Evolutionary conservation across 2,113 vertebrate genomes (phyloP).

Genomic region (Anolis carolinensis): DNA sequence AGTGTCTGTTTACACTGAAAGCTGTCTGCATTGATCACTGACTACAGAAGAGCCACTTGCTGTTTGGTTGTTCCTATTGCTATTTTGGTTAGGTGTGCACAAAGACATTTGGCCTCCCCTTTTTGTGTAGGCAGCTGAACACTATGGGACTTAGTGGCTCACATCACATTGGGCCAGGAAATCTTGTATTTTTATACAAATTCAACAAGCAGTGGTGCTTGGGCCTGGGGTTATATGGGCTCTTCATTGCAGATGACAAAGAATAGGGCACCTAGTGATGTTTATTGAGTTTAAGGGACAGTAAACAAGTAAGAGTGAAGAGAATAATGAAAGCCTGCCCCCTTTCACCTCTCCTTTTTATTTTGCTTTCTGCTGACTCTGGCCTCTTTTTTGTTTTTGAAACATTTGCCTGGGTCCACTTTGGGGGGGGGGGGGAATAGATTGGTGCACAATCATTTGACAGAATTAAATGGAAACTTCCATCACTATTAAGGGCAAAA

Average conservation of each 20-base stretch:
- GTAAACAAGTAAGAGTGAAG: background rate
- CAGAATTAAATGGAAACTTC: too few species aligned
- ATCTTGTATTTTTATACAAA: conserved; percentile 46
- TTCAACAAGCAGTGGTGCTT: conserved; percentile 30
- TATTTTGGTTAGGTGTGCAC: background rate
- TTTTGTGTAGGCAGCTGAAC: background rate
- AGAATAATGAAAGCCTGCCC: background rate
- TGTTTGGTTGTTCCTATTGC: conserved; percentile 38
- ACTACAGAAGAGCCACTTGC: conserved; percentile 36
- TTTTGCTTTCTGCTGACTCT: background rate
- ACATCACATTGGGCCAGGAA: conserved; percentile 12
- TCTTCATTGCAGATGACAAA: background rate
- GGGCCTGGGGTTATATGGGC: background rate
- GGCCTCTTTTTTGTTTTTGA: background rate
- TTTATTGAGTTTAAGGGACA: background rate
- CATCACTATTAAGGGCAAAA: too few species aligned
- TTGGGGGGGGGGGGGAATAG: too few species aligned
- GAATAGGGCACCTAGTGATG: background rate
- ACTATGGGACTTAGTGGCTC: background rate
- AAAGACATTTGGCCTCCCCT: background rate
- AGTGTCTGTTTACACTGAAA: conserved; percentile 7
- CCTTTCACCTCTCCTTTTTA: background rate
- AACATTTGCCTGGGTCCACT: too few species aligned
- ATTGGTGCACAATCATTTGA: too few species aligned
- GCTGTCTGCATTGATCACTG: background rate